Percentiles rank a stretch among this genome's conserved stretches.
Evolutionary conservation across 2,797 vertebrate species (phyloP).

Genomic region (Xenentodon cancila): DNA sequence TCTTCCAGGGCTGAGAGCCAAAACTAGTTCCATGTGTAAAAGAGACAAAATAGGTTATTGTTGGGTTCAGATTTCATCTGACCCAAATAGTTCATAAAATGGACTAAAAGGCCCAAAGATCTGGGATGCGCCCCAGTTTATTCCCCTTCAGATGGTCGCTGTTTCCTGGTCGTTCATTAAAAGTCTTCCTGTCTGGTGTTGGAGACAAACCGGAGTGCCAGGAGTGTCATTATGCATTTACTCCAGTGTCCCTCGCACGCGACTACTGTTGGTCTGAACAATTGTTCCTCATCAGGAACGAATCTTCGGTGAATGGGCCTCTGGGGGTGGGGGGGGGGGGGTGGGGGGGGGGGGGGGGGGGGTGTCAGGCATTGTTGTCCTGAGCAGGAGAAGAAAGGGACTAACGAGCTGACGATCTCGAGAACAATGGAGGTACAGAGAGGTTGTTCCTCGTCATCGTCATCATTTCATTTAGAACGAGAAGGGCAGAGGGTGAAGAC

Average conservation of each 20-base stretch:
- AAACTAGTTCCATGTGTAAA: no score
- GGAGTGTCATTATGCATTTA: conserved; percentile 15
- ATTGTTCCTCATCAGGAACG: conserved; percentile 32
- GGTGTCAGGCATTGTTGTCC: conserved; percentile 53
- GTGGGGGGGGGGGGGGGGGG: conserved; percentile 1
- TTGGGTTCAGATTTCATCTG: no score
- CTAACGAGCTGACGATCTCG: background rate
- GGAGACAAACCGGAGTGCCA: conserved; percentile 12
- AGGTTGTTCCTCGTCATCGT: conserved; percentile 27
- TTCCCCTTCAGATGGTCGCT: background rate
- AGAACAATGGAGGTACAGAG: conserved; percentile 63
- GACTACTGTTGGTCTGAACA: conserved; percentile 50
- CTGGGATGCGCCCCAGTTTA: no score
- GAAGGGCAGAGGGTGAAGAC: background rate
- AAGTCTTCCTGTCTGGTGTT: conserved; percentile 36
- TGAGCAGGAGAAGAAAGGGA: conserved; percentile 2
- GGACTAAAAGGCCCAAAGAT: background rate
- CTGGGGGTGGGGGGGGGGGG: no score
- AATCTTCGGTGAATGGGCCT: conserved; percentile 24
- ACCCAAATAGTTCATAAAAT: background rate
- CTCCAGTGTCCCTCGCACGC: conserved; percentile 44
- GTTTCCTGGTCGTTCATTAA: background rate
- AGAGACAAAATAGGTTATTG: no score
- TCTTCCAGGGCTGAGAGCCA: no score
- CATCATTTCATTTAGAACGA: conserved; percentile 34